Evolutionary conservation across 2,888 invertebrate genomes (phyloP).

Genomic region (Tachina fera): DNA sequence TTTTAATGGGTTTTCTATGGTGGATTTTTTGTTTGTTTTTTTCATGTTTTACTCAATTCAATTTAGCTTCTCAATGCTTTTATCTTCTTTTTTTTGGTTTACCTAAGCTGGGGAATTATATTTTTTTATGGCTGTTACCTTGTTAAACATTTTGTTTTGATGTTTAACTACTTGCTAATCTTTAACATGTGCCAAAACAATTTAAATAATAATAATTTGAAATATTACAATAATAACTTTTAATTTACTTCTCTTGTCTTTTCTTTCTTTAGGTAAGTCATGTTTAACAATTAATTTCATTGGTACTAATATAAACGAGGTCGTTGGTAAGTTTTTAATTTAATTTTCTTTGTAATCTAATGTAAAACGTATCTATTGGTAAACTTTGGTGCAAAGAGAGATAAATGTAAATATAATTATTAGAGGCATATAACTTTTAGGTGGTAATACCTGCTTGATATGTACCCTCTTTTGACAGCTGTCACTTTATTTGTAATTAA

Average conservation of each 20-base stretch:
- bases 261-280: constrained; percentile 59
- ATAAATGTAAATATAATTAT: no score
- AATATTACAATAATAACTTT: not conserved
- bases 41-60: not conserved
- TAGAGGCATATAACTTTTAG: no score
- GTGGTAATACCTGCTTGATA: no score
- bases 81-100: not conserved
- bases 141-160: constrained; percentile 42
- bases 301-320: not conserved
- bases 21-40: not conserved
- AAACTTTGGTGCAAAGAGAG: no score
- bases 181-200: constrained; percentile 2
- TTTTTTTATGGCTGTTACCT: constrained; percentile 40
- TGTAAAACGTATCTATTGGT: no score
- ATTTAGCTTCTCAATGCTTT: not conserved
- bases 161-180: constrained; percentile 21
- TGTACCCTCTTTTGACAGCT: no score
- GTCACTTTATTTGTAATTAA: no score
- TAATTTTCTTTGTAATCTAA: no score
- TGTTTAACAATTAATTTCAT: not conserved
- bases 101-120: constrained; percentile 4
- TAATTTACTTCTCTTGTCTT: constrained; percentile 32
- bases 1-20: constrained; percentile 5
- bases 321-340: constrained; percentile 25
- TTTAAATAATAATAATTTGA: not conserved